phyloP scores from a whole-genome alignment of 2,797 vertebrate genomes.

The Sebastes iracundus region DNA sequence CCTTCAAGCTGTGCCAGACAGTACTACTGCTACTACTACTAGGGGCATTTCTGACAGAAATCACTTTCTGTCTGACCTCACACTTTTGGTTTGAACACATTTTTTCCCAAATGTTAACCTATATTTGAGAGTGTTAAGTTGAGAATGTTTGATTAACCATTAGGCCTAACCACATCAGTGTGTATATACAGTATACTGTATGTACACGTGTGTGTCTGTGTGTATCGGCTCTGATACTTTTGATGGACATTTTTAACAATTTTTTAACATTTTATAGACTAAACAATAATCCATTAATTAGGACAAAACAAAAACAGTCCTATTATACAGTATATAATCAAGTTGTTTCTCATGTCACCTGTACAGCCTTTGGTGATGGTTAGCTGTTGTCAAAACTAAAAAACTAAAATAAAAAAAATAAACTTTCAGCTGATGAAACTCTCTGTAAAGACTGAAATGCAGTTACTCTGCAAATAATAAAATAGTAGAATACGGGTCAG shows the following conservation, averaged over 20 bases:
- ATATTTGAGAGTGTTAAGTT: neutral
- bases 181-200: no score
- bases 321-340: neutral
- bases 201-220: no score
- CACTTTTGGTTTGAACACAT: neutral
- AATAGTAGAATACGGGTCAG: neutral
- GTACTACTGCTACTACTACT: neutral
- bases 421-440: neutral
- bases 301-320: neutral
- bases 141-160: neutral
- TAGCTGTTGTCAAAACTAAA: neutral
- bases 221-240: neutral
- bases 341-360: neutral
- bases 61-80: neutral
- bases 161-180: neutral
- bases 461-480: neutral
- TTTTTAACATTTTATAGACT: neutral
- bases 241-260: neutral
- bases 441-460: neutral
- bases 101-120: neutral
- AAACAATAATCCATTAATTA: no score
- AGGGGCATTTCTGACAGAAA: neutral
- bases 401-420: neutral
- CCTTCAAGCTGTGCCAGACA: neutral
- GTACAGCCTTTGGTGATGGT: neutral